Evolutionary conservation across 2,113 vertebrate species (phyloP), one percentile per base, ranked within the genome.

Genomic region (Amazona vittata): DNA sequence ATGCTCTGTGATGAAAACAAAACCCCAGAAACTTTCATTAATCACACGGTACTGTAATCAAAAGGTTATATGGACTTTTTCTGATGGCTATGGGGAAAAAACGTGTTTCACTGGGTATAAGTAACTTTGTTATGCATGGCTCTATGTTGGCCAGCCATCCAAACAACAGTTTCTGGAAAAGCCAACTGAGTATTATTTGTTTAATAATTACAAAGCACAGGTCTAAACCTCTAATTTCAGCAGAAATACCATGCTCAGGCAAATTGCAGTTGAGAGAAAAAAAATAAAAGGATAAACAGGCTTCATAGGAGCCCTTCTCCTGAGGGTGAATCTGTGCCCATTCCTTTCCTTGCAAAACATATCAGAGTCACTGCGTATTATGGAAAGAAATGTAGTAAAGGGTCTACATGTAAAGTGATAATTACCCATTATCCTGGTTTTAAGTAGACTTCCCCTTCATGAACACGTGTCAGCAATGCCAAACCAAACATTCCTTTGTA

Each of bases 401-500:
- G 57, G 80, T 55, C 67, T 31, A 35, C 2, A 1, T 85, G 63
- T 46, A 39, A 82, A 89, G 35, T 68, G 63, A 44, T 84, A 90
- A 47, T 96, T 75, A 85, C 46, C 52, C 5, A 1, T 92, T 96
- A 49, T 57, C 57, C 86, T 73, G 35, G 13, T 67, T 97, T 94
- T 81, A 86, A 91, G 85, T 77, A 93, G 83, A 29, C n/a, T 77
- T 87, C 28, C 33, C 25, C 29, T 82, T 91, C 10, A 9, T 86
- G 80, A 92, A 22, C 80, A 55, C 62, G 8, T 2, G 0, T 78
- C 37, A 80, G 70, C 78, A 88, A 64, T 91, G 79, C 71, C 89
- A 96, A 95, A 44, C 41, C 55, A 94, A 95, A 92, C 83, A 96
- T 89, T 86, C 74, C n/a, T 88, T 77, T 85, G 28, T 86, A 65